These are phyloP conservation scores for Scarus forsteni DNA, from an alignment of 2,797 vertebrate genomes.

Conservation along the genomic window DNA sequence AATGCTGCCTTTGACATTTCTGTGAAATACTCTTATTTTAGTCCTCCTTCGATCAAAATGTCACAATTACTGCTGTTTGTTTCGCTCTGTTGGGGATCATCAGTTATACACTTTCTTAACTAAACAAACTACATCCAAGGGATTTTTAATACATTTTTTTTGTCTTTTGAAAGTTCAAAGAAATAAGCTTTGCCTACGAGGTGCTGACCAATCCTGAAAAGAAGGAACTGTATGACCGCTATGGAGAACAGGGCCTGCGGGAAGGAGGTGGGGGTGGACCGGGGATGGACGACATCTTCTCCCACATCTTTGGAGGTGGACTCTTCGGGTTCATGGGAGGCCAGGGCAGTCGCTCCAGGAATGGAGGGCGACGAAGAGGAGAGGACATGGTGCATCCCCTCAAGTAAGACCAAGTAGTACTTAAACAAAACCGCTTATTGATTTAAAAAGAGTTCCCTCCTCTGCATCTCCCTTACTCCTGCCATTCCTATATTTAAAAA, in stretches of 20 bases:
- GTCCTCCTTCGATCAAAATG: background rate
- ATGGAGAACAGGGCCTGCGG: slow-evolving; percentile 96
- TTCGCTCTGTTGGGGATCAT: background rate
- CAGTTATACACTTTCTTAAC: background rate
- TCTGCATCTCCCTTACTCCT: too few species aligned
- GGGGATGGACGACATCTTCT: slow-evolving; percentile 99
- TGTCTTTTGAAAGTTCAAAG: slow-evolving; percentile 90
- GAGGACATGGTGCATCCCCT: slow-evolving; percentile 99
- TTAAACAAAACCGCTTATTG: background rate
- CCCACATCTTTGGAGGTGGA: slow-evolving; percentile 97
- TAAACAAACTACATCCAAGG: background rate
- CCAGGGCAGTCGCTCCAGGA: slow-evolving; percentile 91
- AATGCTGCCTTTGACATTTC: too few species aligned
- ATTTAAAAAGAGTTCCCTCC: background rate
- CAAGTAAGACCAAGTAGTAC: slow-evolving; percentile 85
- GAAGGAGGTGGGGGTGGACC: slow-evolving; percentile 95
- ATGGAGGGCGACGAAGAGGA: slow-evolving; percentile 95
- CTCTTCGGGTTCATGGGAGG: slow-evolving; percentile 98
- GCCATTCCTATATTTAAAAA: too few species aligned
- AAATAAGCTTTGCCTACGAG: slow-evolving; percentile 99
- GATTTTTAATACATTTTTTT: background rate
- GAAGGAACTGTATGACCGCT: slow-evolving; percentile 95
- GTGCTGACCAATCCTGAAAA: slow-evolving; percentile 97
- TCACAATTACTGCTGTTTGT: background rate
- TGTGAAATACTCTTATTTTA: background rate